Evolutionary conservation across 2,797 vertebrate species (phyloP).

Genomic region (Sebastes baramenuke): DNA sequence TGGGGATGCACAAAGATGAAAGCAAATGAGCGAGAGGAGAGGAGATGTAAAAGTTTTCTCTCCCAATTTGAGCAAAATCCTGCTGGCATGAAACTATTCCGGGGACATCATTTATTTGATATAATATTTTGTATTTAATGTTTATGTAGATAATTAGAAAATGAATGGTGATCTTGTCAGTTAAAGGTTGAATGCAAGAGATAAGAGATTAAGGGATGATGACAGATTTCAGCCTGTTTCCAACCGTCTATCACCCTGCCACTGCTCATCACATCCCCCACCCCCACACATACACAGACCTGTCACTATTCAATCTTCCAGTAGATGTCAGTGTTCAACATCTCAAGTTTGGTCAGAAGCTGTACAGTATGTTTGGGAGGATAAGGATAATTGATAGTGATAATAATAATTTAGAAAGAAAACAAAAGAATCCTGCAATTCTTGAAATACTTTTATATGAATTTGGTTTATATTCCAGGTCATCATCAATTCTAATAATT

Average conservation of each 20-base stretch:
- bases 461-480: not conserved
- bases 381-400: not conserved
- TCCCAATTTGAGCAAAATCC: not conserved
- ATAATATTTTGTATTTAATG: not conserved
- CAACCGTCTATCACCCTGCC: not conserved
- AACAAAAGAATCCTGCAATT: not conserved
- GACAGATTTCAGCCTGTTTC: conserved; percentile 11
- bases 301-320: conserved; percentile 26
- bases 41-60: not conserved
- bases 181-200: not conserved
- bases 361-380: not conserved
- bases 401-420: not conserved
- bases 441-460: not conserved
- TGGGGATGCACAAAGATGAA: not conserved
- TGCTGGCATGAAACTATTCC: not conserved
- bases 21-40: not conserved
- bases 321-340: conserved; percentile 56
- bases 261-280: not conserved
- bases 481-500: not conserved
- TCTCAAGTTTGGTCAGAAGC: not conserved
- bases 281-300: not conserved
- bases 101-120: not conserved
- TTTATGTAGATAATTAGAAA: not conserved
- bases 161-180: not conserved
- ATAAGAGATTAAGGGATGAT: conserved; percentile 27